These are phyloP conservation scores for Alligator mississippiensis DNA, from an alignment of 2,113 vertebrate species.

Conservation along the genomic window DNA sequence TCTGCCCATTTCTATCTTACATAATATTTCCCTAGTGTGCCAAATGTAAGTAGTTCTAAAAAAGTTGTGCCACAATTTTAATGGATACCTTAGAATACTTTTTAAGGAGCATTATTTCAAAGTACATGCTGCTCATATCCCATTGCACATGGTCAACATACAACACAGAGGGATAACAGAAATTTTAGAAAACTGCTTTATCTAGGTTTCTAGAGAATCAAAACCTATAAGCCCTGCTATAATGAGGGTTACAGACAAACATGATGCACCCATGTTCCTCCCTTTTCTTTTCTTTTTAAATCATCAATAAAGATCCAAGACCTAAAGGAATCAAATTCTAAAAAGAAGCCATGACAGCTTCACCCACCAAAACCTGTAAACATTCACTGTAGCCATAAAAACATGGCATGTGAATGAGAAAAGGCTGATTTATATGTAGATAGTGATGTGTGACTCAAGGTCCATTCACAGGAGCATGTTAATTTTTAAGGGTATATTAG, in stretches of 20 bases:
- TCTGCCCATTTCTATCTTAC: not conserved
- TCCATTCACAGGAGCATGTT: not conserved
- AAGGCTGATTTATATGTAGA: not conserved
- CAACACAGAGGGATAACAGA: fast-evolving
- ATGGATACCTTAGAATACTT: not conserved
- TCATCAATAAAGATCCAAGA: not conserved
- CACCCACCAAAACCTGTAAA: not conserved
- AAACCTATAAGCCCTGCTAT: not conserved
- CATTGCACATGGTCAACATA: fast-evolving
- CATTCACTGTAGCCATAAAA: not conserved
- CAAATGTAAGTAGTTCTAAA: not conserved
- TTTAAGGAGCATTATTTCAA: not conserved
- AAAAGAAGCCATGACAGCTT: not conserved
- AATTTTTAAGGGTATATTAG: not conserved
- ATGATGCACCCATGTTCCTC: fast-evolving
- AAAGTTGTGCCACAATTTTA: not conserved
- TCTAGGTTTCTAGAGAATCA: not conserved
- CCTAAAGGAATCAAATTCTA: not conserved
- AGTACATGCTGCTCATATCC: not conserved
- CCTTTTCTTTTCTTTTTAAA: not conserved
- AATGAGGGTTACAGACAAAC: fast-evolving
- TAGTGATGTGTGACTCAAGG: not conserved
- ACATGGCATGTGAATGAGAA: not conserved
- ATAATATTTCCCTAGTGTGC: not conserved
- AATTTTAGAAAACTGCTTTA: not conserved